These are phyloP conservation scores for Auanema sp. DNA, from an alignment of 2,888 invertebrate genomes.

Conservation along the genomic window DNA sequence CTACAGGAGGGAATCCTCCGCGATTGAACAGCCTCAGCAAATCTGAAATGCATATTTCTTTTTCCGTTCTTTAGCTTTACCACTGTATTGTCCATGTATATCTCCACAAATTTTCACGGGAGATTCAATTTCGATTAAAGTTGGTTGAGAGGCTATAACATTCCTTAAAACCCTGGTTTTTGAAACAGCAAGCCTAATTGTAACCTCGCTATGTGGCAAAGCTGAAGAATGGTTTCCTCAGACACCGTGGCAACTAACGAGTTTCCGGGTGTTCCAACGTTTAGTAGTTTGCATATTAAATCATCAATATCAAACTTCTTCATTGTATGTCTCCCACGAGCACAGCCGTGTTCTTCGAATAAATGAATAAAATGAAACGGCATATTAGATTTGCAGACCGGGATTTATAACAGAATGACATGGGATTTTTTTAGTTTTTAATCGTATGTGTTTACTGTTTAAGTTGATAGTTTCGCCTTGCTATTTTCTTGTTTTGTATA, in stretches of 20 bases:
- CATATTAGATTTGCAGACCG: too few relatives aligned
- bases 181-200: neutral
- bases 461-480: too few relatives aligned
- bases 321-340: too few relatives aligned
- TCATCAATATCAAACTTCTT: slow-evolving; percentile 27
- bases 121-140: slow-evolving; percentile 44
- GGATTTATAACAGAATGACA: too few relatives aligned
- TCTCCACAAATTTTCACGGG: slow-evolving; percentile 55
- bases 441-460: too few relatives aligned
- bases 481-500: too few relatives aligned
- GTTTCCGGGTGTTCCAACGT: slow-evolving; percentile 36
- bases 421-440: too few relatives aligned
- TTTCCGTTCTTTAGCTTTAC: slow-evolving; percentile 16
- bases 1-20: slow-evolving; percentile 45
- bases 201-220: slow-evolving; percentile 43
- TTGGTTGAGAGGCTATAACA: slow-evolving; percentile 31
- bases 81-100: slow-evolving; percentile 52
- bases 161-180: slow-evolving; percentile 14
- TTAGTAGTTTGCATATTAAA: slow-evolving; percentile 36
- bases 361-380: too few relatives aligned
- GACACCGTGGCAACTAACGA: slow-evolving; percentile 28
- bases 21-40: slow-evolving; percentile 47
- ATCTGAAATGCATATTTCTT: slow-evolving; percentile 22
- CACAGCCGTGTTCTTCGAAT: too few relatives aligned
- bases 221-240: slow-evolving; percentile 40